These are phyloP conservation scores for Microctenopoma lineatum DNA, from an alignment of 2,797 vertebrate genomes.

Conservation along the genomic window DNA sequence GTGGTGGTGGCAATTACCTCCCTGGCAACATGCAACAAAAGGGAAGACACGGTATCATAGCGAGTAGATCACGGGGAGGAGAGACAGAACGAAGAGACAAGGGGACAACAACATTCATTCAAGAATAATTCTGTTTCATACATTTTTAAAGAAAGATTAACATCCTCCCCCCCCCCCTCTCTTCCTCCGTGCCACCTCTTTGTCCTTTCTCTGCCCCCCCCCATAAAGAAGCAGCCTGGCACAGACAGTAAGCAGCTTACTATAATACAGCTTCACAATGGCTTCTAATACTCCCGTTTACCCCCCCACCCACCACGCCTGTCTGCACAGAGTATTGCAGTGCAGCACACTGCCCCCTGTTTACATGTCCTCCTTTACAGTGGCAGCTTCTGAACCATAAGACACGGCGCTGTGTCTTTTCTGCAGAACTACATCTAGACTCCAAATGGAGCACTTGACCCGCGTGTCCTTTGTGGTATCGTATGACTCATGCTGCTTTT, in stretches of 20 bases:
- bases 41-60: constrained; percentile 28
- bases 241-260: constrained; percentile 77
- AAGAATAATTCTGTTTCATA: too few species aligned
- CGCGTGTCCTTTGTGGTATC: constrained; percentile 33
- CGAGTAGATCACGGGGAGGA: constrained; percentile 27
- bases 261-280: constrained; percentile 69
- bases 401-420: constrained; percentile 7
- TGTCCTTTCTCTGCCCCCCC: constrained; percentile 33
- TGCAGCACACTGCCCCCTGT: constrained; percentile 25
- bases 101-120: too few species aligned
- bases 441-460: constrained; percentile 44
- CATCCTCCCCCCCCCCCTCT: constrained; percentile 26
- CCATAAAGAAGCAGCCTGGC: constrained; percentile 43
- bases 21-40: constrained; percentile 46
- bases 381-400: constrained; percentile 10
- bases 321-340: constrained; percentile 47
- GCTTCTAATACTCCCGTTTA: constrained; percentile 56
- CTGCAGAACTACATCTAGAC: constrained; percentile 4
- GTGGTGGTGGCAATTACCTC: constrained; percentile 35
- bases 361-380: constrained; percentile 5
- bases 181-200: constrained; percentile 33
- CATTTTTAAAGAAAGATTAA: too few species aligned
- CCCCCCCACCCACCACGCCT: constrained; percentile 30
- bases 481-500: constrained; percentile 15
- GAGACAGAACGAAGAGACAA: neutral